Base-by-base conservation (phyloP, 2,888 invertebrate genomes). In the Apotomis capreana region DNA sequence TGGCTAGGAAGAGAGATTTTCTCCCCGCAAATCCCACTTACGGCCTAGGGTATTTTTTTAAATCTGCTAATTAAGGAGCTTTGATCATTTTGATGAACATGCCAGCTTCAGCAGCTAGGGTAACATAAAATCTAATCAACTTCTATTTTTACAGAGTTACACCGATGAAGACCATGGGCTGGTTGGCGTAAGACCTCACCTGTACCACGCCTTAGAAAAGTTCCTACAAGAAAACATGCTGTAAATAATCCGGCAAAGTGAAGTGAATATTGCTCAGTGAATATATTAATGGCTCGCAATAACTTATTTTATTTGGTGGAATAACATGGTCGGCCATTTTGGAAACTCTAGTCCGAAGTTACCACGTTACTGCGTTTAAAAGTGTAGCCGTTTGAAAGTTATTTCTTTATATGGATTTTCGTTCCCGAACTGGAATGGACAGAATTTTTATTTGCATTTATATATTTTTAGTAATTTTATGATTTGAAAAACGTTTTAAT, bases 101-200 rank as follows among this genome's bases (percentile, higher is more conserved):
- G 15, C 15, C 15, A 15, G 1, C 26, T 26, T 26, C 26, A 26
- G 2, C 26, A 1, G 26, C 26, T 26, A 26, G 26, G 5, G 40
- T 6, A 6, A 40, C 5, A 40, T 40, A 40, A 40, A 40, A 40
- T 6, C 0, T 40, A 40, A 40, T 40, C 40, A 6, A 40, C 40
- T 40, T 5, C 40, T 40, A 40, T 1, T 83, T 78, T 92, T 91
- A 72, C 94, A 98, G 98, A 97, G 97, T 76, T 99, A 99, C 88
- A 96, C 98, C 0, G 99, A 99, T 85, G 98, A 98, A 92, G 97
- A 97, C 83, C 99, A 99, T 84, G 95, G 96, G n/a, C 91, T 99
- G 74, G 92, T 94, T 6, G 96, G 96, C 51, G 97, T 98, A 3
- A 94, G 97, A 75, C 96, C 96, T 9, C 99, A 99, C 92, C 94